Evolutionary conservation across 2,888 invertebrate species (phyloP).

Genomic region (Ectemnius cavifrons): DNA sequence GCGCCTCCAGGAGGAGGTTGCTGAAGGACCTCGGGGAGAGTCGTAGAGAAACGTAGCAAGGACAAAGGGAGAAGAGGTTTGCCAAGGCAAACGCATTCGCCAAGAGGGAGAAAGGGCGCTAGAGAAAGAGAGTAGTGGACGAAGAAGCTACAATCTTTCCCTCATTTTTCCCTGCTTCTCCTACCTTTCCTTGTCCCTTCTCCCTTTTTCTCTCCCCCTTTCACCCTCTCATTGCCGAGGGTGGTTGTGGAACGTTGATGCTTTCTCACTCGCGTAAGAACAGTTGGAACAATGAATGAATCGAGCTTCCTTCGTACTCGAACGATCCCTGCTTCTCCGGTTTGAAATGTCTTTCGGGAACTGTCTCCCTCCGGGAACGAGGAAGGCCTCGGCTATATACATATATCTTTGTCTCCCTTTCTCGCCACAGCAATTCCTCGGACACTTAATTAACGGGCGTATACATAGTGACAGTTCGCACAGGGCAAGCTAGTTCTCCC

Average conservation of each 20-base stretch:
- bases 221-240: neutral
- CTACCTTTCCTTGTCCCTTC: neutral
- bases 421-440: constrained; percentile 37
- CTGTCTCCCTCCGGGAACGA: constrained; percentile 5
- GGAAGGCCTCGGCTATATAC: too few relatives aligned
- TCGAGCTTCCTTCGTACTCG: constrained; percentile 38
- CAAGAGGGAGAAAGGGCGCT: constrained; percentile 9
- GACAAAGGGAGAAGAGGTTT: constrained; percentile 38
- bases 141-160: constrained; percentile 17
- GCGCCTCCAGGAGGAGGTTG: constrained; percentile 30
- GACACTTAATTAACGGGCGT: constrained; percentile 55
- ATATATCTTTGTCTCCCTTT: too few relatives aligned
- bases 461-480: constrained; percentile 1
- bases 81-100: too few relatives aligned
- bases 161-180: neutral
- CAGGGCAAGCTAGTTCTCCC: too few relatives aligned
- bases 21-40: constrained; percentile 30
- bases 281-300: constrained; percentile 56
- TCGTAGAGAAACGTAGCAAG: constrained; percentile 10
- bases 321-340: constrained; percentile 12
- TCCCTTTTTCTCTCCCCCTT: neutral
- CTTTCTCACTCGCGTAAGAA: constrained; percentile 30
- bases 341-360: constrained; percentile 50
- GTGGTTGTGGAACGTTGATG: neutral
- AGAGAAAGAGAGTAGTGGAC: constrained; percentile 17